These are phyloP conservation scores for Plebejus argus DNA, from an alignment of 2,888 invertebrate genomes.

Conservation along the genomic window DNA sequence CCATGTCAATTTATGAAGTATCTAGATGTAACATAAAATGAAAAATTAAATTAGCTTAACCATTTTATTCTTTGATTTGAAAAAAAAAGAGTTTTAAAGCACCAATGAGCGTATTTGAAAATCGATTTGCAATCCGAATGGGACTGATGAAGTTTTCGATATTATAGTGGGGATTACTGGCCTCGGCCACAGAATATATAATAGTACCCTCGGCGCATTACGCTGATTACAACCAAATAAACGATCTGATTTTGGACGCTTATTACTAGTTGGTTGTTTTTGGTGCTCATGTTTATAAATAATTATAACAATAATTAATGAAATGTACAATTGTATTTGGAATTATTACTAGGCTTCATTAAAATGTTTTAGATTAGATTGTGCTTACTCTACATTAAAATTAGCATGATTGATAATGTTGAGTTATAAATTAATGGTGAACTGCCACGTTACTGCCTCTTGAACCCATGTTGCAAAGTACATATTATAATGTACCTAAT, in stretches of 20 bases:
- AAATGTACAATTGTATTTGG: neutral
- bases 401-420: neutral
- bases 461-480: constrained; percentile 10
- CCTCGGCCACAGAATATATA: too few relatives aligned
- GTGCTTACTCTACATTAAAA: neutral
- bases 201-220: constrained; percentile 40
- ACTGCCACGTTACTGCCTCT: neutral
- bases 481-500: constrained; percentile 34
- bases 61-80: neutral
- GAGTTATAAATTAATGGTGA: too few relatives aligned
- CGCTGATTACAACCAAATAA: constrained; percentile 47
- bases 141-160: constrained; percentile 51
- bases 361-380: neutral
- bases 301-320: neutral
- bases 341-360: neutral
- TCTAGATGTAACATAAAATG: too few relatives aligned
- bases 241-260: constrained; percentile 38
- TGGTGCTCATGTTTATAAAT: neutral
- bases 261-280: constrained; percentile 34
- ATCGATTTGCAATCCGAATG: constrained; percentile 50
- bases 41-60: neutral
- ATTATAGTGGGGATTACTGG: constrained; percentile 49
- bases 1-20: neutral
- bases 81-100: neutral
- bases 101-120: constrained; percentile 43